Conservation (phyloP, 2,113 vertebrate species). For the Lagenorhynchus albirostris region DNA sequence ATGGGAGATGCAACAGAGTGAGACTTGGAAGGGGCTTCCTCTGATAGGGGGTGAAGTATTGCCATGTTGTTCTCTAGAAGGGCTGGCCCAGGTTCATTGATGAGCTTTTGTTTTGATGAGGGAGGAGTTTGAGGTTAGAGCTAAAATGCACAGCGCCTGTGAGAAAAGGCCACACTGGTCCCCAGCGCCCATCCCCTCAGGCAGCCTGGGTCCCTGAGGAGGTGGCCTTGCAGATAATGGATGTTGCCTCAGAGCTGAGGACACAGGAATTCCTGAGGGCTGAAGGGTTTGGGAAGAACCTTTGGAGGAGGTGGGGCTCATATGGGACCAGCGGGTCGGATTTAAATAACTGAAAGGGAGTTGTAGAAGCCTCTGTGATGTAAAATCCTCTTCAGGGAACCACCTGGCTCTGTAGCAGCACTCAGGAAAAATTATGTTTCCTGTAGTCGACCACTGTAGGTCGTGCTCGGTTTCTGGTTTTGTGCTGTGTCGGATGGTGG, state of each 20-base stretch:
- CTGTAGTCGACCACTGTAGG: rapidly evolving
- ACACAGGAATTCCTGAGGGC: not conserved
- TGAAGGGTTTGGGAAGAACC: not conserved
- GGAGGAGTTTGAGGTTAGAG: not conserved
- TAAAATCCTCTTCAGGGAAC: not conserved
- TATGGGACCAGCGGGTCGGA: not conserved
- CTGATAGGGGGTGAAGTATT: not conserved
- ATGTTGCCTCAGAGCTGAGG: not conserved
- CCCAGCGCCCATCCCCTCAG: too few relatives aligned
- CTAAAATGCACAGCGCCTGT: not conserved
- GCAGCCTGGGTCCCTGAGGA: not conserved
- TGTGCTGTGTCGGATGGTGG: not conserved
- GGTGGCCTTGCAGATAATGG: not conserved
- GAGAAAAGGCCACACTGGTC: not conserved
- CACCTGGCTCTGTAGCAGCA: not conserved
- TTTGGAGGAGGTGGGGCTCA: not conserved
- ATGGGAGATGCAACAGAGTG: not conserved
- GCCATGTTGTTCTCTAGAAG: not conserved
- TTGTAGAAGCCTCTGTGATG: rapidly evolving
- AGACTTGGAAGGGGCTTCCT: not conserved
- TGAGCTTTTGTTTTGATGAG: not conserved
- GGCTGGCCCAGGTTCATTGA: not conserved
- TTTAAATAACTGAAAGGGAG: not conserved
- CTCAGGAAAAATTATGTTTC: not conserved
- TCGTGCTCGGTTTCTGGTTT: not conserved